Base-by-base conservation (phyloP, 2,113 vertebrate species). In the Myodes glareolus region DNA sequence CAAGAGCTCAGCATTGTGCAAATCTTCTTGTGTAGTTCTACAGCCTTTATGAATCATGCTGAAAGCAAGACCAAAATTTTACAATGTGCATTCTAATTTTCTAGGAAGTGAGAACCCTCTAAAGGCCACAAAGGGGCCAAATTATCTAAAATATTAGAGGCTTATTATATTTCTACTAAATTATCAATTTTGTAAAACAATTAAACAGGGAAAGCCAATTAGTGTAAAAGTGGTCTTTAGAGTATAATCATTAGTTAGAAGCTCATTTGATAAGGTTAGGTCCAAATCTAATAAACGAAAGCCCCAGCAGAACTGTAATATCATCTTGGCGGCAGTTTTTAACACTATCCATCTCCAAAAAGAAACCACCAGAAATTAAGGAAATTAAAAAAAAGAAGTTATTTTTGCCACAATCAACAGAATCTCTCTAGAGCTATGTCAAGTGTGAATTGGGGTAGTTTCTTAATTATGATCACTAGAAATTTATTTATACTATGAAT, bases 221-320 rank as follows among this genome's bases (percentile, higher is more conserved):
- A 98, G 96, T 96, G 88, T 80, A 92, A 86, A 95, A 98, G 97
- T 92, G 75, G 97, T 94, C 97, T 98, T 98, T 77, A 82, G 97
- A 98, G 97, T 97, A 98, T 98, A 98, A 98, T 98, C 98, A 98
- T 97, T 98, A 95, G 97, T 98, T 78, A 98, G 96, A 97, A 98
- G 96, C 97, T 98, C 97, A 88, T 97, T 98, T 97, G 95, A 96
- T 98, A 98, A 95, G 90, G 97, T 94, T 94, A 98, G 95, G 97
- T 96, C 87, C 81, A 97, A 98, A 93, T 52, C 78, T 98, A 98
- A 98, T 98, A 97, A 97, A 72, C 87, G 95, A 97, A 97, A 97
- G 89, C 97, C 94, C 97, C 96, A 98, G 96, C 95, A 98, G 97
- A 97, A 91, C 94, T 75, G 36, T 95, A 90, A 98, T 97, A 97